Evolutionary conservation across 2,797 vertebrate species (phyloP), one percentile per base, ranked within the genome.

Genomic region (Amblyopsis hoosieri): DNA sequence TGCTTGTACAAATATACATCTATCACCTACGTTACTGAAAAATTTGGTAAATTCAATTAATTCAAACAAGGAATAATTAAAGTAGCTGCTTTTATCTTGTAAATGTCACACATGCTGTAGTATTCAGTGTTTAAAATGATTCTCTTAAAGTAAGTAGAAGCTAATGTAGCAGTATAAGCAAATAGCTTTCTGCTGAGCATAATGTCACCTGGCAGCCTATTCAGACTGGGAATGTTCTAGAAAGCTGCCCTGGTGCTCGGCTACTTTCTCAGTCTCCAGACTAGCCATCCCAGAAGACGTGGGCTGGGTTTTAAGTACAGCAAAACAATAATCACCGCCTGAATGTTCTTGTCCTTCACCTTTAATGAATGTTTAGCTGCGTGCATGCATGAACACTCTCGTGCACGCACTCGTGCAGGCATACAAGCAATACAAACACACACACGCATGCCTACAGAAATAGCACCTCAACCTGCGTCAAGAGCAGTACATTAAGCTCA

Each of bases 201-300:
- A 23, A 23, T 29, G 23, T 29, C 23, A 29, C 3, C 23, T 29
- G 23, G 23, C 23, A 29, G 23, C 23, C 23, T 29, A 29, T 29
- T 29, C 23, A 29, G 23, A 29, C 23, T 29, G 3, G 23, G 3
- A 4, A 29, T 29, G 23, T 29, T 29, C 23, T 29, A 29, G 23
- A 29, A 29, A 29, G 23, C 77, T 57, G 75, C 83, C 76, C 70
- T 4, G 50, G 81, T 85, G 81, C 80, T 85, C 78, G 72, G 74
- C 74, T 72, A 68, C 69, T 73, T 69, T 54, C 76, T 75, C 73
- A 69, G 71, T 67, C 72, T 69, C 53, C 70, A 12, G 53, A 42
- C 57, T 62, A 57, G 67, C 45, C 11, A 60, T 87, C 86, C 77
- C 87, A 73, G 71, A 53, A 82, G 86, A 85, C 80, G 8, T 56